Conservation (phyloP, 2,113 vertebrate species). For the Lophochroa leadbeateri region DNA sequence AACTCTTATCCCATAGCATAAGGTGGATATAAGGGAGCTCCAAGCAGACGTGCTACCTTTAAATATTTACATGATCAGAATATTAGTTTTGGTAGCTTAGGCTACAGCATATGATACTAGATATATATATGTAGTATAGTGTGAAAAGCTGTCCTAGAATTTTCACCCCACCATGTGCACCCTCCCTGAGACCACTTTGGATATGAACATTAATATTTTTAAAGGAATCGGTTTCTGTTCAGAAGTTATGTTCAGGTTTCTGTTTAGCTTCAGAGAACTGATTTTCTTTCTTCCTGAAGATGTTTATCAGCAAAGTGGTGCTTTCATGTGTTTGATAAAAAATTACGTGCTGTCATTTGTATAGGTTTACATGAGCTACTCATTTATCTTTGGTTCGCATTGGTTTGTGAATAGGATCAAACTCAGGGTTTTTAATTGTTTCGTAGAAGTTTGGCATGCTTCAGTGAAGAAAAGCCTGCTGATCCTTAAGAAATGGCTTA, state of each 20-base stretch:
- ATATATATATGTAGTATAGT: not conserved
- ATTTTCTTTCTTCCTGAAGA: not conserved
- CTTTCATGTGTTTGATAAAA: not conserved
- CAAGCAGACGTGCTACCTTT: not conserved
- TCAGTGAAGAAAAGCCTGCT: not conserved
- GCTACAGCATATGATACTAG: not conserved
- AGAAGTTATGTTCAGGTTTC: not conserved
- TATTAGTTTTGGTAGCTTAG: not conserved
- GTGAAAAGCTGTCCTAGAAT: not conserved
- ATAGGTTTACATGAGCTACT: not conserved
- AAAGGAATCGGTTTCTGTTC: not conserved
- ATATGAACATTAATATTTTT: not conserved
- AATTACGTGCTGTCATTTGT: not conserved
- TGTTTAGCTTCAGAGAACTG: not conserved
- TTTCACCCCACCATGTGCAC: rapidly evolving
- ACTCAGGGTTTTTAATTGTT: not conserved
- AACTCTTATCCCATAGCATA: not conserved
- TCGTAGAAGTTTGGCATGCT: not conserved
- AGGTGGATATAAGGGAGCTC: not conserved
- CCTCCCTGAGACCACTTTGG: not conserved
- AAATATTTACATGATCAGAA: not conserved
- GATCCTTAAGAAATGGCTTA: not conserved
- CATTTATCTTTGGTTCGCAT: not conserved
- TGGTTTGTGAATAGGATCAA: not conserved
- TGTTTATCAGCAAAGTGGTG: not conserved